Evolutionary conservation across 2,888 invertebrate genomes (phyloP), one percentile per base, ranked within the genome.

Genomic region (Cenopis cana): DNA sequence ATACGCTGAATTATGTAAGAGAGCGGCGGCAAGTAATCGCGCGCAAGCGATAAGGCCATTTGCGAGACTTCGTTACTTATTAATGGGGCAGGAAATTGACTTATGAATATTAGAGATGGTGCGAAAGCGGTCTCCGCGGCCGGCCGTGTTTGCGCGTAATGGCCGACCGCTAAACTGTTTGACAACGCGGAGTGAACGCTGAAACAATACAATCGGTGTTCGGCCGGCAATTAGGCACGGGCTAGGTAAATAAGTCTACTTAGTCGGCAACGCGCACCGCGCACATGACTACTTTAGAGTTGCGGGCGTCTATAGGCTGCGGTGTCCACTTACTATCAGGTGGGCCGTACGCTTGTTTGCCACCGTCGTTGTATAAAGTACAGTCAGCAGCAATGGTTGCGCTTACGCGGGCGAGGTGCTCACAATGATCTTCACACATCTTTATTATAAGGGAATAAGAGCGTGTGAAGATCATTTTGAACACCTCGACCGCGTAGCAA

Each of bases 1-100:
- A 93, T 93, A 93, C 93, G 93, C 93, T 93, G 93, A 93, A 93
- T 93, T 93, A 93, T 93, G 93, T 93, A 93, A 93, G 93, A 91
- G 90, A 89, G 89, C 89, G 92, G 92, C 91, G 89, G 90, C 91
- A 90, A 92, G 93, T 93, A 93, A 93, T 93, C 93, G 93, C 86
- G 93, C 93, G 91, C 92, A 91, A 92, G 91, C 93, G 93, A 93
- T 93, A 93, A 93, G 91, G 91, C 92, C 93, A 93, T 93, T 93
- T 93, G 92, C 91, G 92, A 91, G 91, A 90, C 93, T 91, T 93
- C 93, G 93, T 93, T 93, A 93, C 93, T 91, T 93, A 93, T 93
- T 93, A 93, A 93, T 93, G 92, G 92, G 82, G 86, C 91, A 93
- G 93, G 93, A 93, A 93, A 93, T 93, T 93, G 93, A 93, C 93